Conservation (phyloP, 2,113 vertebrate genomes). For the Zapornia atra region DNA sequence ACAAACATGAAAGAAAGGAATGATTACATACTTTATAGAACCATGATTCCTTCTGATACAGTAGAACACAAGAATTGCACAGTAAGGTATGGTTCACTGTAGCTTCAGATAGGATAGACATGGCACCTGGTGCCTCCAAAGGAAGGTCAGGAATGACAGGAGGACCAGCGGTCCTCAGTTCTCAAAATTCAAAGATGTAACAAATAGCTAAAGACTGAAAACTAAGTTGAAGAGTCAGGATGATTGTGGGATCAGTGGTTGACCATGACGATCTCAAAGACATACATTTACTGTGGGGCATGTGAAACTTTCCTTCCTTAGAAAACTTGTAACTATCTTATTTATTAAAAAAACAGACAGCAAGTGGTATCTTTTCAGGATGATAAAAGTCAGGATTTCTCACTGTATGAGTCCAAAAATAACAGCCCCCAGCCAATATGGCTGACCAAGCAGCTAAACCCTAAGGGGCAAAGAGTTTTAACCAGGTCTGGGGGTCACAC, state of each 20-base stretch:
- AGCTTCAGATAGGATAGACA: not conserved
- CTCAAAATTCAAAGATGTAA: not conserved
- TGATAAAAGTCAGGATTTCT: not conserved
- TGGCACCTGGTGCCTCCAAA: rapidly evolving
- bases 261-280: not conserved
- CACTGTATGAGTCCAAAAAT: not conserved
- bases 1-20: not conserved
- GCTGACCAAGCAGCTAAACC: not conserved
- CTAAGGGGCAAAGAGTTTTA: not conserved
- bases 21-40: not conserved
- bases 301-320: not conserved
- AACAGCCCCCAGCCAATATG: not conserved
- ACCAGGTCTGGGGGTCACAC: not conserved
- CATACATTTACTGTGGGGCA: not conserved
- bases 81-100: not conserved
- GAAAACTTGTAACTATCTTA: not conserved
- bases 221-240: not conserved
- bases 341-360: not conserved
- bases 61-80: not conserved
- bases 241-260: not conserved
- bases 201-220: not conserved
- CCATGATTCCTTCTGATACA: not conserved
- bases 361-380: not conserved
- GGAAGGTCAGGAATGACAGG: not conserved
- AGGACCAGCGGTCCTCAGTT: not conserved